Evolutionary conservation across 92 coral and sea anemone species (phyloP), one percentile per base, ranked within the genome.

Genomic region (Phymanthus crucifer): DNA sequence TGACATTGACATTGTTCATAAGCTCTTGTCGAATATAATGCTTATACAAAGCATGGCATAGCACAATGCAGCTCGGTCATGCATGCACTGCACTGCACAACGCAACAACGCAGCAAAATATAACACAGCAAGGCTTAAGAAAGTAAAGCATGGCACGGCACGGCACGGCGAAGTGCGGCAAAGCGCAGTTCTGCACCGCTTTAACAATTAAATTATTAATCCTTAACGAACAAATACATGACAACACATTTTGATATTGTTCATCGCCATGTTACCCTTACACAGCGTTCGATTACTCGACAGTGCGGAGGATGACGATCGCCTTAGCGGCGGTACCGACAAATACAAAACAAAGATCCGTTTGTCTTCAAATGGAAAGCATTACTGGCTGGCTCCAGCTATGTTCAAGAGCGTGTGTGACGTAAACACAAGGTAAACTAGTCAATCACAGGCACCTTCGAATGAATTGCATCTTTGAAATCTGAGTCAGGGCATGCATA

Each of bases 391-490:
- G 29, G 90, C 97, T 9, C 97, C 97, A 2, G 97, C 93, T 14
- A 92, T 92, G 84, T 92, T 92, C 64, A 86, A 87, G 35, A 92
- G 97, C 91, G 72, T 93, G 5, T 92, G 97, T 69, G 93, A 92
- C 24, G 70, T 92, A 35, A 86, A 92, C 56, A 90, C 93, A 6
- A 85, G 82, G 86, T 92, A 64, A 1, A 34, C 6, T 6, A 19
- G 33, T 5, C 16, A 43, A 32, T 33, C 29, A 24, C 16, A 40
- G 24, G 18, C 58, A n/a, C n/a, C n/a, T n/a, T n/a, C 3, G 36
- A 29, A 5, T 37, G 0, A 0, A 27, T 16, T 23, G 27, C 8
- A 58, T 58, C 32, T 29, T 29, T 6, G 14, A 58, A 58, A 58
- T 58, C 24, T 58, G 6, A 58, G 67, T 0, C 24, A 58, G 45